Conservation (phyloP, 2,888 invertebrate species). For the Cinara cedri region DNA sequence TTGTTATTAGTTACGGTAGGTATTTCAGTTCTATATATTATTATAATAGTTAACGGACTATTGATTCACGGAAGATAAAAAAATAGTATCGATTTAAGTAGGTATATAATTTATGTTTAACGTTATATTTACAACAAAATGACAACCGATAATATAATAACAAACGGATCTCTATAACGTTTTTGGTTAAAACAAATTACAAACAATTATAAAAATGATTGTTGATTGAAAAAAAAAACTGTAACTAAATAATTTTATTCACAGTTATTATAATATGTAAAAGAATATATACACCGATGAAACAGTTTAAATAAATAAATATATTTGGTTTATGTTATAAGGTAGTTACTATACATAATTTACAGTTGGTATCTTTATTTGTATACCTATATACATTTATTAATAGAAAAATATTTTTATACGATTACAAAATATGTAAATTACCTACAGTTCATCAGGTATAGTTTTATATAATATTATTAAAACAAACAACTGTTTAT, state of each 20-base stretch:
- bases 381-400: too few species aligned
- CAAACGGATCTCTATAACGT: background rate
- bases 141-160: too few species aligned
- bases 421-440: too few species aligned
- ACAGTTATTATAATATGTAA: background rate
- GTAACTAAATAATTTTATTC: conserved; percentile 5
- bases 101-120: too few species aligned
- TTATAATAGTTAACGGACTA: background rate
- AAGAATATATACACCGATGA: background rate
- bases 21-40: background rate
- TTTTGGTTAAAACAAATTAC: conserved; percentile 3
- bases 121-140: background rate
- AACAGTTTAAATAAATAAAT: background rate
- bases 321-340: background rate
- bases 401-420: too few species aligned
- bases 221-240: background rate
- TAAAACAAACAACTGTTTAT: too few species aligned
- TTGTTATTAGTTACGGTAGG: background rate
- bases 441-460: too few species aligned
- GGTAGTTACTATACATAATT: background rate
- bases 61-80: background rate
- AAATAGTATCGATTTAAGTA: too few species aligned
- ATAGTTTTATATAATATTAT: too few species aligned
- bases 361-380: background rate
- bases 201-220: background rate